Evolutionary conservation across 2,113 vertebrate genomes (phyloP), one percentile per base, ranked within the genome.

Genomic region (Sinocyclocheilus anophthalmus): DNA sequence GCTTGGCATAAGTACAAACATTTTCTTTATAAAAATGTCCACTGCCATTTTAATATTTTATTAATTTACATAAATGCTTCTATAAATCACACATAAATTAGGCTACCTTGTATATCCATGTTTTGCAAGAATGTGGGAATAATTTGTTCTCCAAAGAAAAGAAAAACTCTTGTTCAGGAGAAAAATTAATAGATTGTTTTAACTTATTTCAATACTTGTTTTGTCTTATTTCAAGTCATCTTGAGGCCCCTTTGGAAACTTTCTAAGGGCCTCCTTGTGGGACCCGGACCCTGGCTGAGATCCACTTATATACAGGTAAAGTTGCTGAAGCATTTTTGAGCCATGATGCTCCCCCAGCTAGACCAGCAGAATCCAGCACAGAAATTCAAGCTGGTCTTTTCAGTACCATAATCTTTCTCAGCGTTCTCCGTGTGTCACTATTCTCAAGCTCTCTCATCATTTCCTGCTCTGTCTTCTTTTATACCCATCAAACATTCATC

Each of bases 381-480:
- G 70, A 33, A 42, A 42, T 42, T 73, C 42, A 75, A 75, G 39
- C 16, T 75, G 39, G 39, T 75, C 37, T 45, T 75, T 75, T 75
- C 11, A 45, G 20, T n/a, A 75, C 3, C 42, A 18, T n/a, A n/a
- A 39, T 33, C 48, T 48, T 11, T 81, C 67, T 61, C 84, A n/a
- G 8, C 24, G 10, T 16, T 59, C 50, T 22, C 6, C 30, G 16
- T 78, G 20, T 72, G 42, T 78, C n/a, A 7, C 37, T 57, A 75
- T 75, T 75, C 39, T 45, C 20, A 45, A 45, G 42, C 2, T 45
- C 9, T 45, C 42, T 45, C 9, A 10, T 2, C 4, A 37, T 26
- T 26, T 82, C 26, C 45, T 65, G 12, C 26, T 14, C 76, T 78
- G 4, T 77, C 59, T 37, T 18, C 65, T 14, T 53, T 45, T 61